Conservation (phyloP, 1,140 invertebrate species). For the Habropoda laboriosa region DNA sequence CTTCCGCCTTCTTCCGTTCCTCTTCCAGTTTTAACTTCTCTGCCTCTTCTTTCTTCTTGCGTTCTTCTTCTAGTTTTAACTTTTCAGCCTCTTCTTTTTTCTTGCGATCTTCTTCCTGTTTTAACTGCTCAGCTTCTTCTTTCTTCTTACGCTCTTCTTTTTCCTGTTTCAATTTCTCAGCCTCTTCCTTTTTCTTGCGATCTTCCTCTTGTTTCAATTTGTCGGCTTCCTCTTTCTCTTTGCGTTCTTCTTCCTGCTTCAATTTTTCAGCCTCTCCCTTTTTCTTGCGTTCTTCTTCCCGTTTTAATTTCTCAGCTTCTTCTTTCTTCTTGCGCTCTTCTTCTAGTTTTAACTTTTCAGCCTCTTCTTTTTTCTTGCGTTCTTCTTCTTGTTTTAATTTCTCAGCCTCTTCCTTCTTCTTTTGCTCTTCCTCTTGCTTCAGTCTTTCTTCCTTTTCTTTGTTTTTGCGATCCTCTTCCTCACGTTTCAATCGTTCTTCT, state of each 20-base stretch:
- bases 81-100: conserved; percentile 11
- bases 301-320: conserved; percentile 34
- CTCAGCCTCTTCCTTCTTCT: conserved; percentile 39
- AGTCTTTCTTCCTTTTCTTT: conserved; percentile 46
- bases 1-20: conserved; percentile 32
- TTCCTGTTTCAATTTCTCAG: conserved; percentile 12
- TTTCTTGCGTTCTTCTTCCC: conserved; percentile 53
- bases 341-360: conserved; percentile 13
- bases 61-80: neutral
- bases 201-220: conserved; percentile 39
- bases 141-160: conserved; percentile 15
- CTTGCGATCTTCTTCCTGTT: conserved; percentile 24
- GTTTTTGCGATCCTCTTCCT: conserved; percentile 30
- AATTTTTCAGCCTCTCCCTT: conserved; percentile 38
- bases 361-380: conserved; percentile 4
- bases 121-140: conserved; percentile 37
- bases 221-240: conserved; percentile 47
- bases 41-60: conserved; percentile 17
- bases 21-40: conserved; percentile 33
- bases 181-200: conserved; percentile 31
- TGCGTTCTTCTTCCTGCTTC: conserved; percentile 42
- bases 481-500: conserved; percentile 43
- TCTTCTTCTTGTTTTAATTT: conserved; percentile 26
- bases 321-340: conserved; percentile 12
- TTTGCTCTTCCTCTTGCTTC: conserved; percentile 35